Base-by-base conservation (phyloP, 2,888 invertebrate species). In the Ashinkailepas kermadecensis region DNA sequence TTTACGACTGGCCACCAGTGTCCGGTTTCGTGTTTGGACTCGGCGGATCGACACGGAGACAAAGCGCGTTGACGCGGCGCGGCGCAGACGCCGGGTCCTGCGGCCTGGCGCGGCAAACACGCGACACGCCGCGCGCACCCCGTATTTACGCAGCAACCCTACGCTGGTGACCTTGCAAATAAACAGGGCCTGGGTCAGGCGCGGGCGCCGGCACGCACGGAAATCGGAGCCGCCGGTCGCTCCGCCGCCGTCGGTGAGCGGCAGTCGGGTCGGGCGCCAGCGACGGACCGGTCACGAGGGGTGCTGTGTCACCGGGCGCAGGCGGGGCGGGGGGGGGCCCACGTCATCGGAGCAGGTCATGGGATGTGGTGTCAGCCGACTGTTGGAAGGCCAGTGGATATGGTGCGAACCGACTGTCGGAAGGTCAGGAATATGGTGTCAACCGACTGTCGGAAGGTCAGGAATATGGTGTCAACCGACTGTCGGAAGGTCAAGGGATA, bases 141-240 rank as follows among this genome's bases (percentile, higher is more conserved):
- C 12, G 0, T 70, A 13, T 70, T 70, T 70, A 39, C 70, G 6
- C 39, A 70, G 70, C 13, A 70, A 70, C 70, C 70, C 15, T 39
- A 70, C 70, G 25, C 70, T 15, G 11, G 21, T 70, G 70, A 70
- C 70, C 70, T 70, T 70, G 70, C 70, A 70, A 70, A 70, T 70
- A 70, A 70, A 70, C 70, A 70, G 70, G 70, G 39, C 15, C 70
- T 70, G 70, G 70, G 70, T 70, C 70, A 70, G 70, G 25, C 11
- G 13, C 12, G 70, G n/a, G 39, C 3, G 25, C 39, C 39, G n/a
- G 10, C 39, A 39, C 70, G 25, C 21, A 9, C 70, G 13, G 70
- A 25, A 70, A 70, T 7, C 70, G 15, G 39, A 70, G 9, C 25
- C 23, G 39, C 15, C 9, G 65, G n/a, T 4, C 6, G 65, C 10